A percentile compares a stretch with the other conserved stretches of the same genome.
Evolutionary conservation across 2,113 vertebrate species (phyloP).

Genomic region (Eudyptes chrysolophus): DNA sequence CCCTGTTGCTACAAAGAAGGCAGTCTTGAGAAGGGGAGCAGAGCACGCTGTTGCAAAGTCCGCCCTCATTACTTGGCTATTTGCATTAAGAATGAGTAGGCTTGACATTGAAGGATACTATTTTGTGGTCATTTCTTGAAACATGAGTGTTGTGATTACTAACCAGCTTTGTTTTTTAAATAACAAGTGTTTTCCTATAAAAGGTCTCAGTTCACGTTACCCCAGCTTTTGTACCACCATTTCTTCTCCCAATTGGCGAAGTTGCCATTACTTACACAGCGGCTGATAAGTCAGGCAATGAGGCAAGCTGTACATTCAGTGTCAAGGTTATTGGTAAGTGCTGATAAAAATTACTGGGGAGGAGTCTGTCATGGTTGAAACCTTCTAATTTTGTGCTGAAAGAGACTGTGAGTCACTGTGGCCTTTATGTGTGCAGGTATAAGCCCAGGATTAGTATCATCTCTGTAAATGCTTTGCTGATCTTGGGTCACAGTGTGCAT

Average conservation of each 20-base stretch:
- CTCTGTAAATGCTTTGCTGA: neutral
- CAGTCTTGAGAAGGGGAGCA: neutral
- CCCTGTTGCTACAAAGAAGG: neutral
- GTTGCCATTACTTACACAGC: conserved; percentile 87
- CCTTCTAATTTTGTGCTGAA: neutral
- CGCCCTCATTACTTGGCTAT: neutral
- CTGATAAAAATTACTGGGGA: neutral
- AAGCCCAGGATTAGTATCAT: neutral
- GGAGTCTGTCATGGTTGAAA: neutral
- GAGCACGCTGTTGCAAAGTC: neutral
- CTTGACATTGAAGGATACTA: neutral
- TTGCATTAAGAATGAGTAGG: neutral
- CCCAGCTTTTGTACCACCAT: conserved; percentile 88
- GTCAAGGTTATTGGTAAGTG: conserved; percentile 91
- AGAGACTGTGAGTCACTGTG: neutral
- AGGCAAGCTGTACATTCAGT: conserved; percentile 90
- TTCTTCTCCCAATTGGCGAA: conserved; percentile 88
- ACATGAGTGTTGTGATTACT: neutral
- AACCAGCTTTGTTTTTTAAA: neutral
- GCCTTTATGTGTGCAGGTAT: neutral
- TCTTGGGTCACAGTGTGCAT: neutral
- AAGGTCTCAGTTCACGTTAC: conserved; percentile 88
- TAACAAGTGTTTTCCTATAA: conserved; percentile 28
- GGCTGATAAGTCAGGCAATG: conserved; percentile 82
- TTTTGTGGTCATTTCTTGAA: neutral